These are phyloP conservation scores for Lissocephala sabroskyi DNA, from an alignment of 2,888 invertebrate species.

Conservation along the genomic window DNA sequence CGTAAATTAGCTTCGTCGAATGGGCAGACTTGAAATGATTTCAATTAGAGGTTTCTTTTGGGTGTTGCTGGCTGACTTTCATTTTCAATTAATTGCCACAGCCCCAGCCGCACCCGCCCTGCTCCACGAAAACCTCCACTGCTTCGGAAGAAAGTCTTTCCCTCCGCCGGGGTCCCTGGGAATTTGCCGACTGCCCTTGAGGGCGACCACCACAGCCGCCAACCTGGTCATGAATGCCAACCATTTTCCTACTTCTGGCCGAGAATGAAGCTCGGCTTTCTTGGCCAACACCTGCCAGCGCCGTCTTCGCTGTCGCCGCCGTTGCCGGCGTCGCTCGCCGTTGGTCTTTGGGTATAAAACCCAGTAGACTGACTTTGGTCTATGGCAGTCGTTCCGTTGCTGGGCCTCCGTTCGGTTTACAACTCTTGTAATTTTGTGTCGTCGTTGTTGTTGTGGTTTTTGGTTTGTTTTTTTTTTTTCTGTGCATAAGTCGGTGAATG, in stretches of 20 bases:
- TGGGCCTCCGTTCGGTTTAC: conserved; percentile 27
- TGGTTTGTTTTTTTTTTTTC: conserved; percentile 4
- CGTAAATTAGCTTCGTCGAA: conserved; percentile 51
- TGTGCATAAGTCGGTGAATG: conserved; percentile 22
- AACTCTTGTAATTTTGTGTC: conserved; percentile 1
- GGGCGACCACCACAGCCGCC: conserved; percentile 13
- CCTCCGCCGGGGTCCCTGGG: no score
- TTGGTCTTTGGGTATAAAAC: conserved; percentile 40
- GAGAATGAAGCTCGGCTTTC: conserved; percentile 5
- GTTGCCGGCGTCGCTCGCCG: conserved; percentile 7
- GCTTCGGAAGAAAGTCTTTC: no score
- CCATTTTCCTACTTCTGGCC: not conserved
- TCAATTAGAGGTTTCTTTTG: conserved; percentile 32
- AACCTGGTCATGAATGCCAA: conserved; percentile 25
- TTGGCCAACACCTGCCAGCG: conserved; percentile 8
- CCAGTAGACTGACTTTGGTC: conserved; percentile 36
- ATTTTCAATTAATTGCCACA: conserved; percentile 44
- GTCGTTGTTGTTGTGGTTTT: conserved; percentile 1
- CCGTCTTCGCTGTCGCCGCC: conserved; percentile 27
- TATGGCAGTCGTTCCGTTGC: conserved; percentile 47
- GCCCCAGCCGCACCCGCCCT: conserved; percentile 14
- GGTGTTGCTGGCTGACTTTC: conserved; percentile 35
- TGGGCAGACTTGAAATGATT: conserved; percentile 47
- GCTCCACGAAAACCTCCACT: not conserved
- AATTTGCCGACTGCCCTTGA: no score